Percentiles rank a stretch among this genome's conserved stretches.
Evolutionary conservation across 2,113 vertebrate genomes (phyloP).

Genomic region (Lophura nycthemera): DNA sequence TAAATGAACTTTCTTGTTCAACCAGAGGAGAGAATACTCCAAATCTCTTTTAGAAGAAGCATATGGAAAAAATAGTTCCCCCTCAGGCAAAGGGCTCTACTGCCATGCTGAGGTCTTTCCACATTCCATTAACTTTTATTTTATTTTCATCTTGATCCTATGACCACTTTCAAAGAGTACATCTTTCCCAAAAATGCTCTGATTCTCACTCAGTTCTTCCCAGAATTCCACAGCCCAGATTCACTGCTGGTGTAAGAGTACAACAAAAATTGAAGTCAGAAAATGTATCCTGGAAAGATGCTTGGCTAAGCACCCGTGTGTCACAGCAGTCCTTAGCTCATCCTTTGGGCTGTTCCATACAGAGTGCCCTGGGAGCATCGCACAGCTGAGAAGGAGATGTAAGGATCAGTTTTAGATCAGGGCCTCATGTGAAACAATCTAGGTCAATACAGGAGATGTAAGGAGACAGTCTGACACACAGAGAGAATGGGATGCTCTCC

Average conservation of each 20-base stretch:
- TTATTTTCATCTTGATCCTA: neutral
- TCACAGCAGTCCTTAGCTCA: neutral
- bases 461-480: neutral
- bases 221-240: neutral
- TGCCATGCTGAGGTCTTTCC: constrained; percentile 28
- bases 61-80: constrained; percentile 39
- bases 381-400: neutral
- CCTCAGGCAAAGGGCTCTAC: constrained; percentile 23
- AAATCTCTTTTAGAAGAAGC: neutral
- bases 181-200: neutral
- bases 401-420: neutral
- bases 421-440: neutral
- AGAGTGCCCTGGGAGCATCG: neutral
- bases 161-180: neutral
- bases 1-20: neutral
- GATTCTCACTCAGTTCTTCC: neutral
- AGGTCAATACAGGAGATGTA: neutral
- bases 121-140: constrained; percentile 4
- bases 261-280: neutral
- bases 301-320: neutral
- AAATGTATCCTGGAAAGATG: neutral
- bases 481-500: neutral
- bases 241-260: neutral
- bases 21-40: neutral
- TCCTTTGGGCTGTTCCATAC: neutral